A percentile compares a stretch with the other conserved stretches of the same genome.
Conservation (phyloP, 2,797 vertebrate genomes). For the Sphaeramia orbicularis region DNA sequence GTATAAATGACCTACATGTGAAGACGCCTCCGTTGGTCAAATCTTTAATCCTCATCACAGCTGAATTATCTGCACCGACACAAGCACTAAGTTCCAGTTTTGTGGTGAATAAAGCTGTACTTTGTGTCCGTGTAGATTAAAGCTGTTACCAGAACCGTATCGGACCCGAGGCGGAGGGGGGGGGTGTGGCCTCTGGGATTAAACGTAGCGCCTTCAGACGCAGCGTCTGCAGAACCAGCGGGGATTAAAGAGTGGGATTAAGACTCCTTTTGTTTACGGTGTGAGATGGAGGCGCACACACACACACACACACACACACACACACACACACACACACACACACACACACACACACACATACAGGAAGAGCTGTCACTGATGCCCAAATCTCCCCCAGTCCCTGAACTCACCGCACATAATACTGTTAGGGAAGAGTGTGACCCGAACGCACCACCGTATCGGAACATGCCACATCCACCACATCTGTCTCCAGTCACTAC, state of each 20-base stretch:
- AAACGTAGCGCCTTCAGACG: slow-evolving; percentile 53
- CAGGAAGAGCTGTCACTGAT: slow-evolving; percentile 23
- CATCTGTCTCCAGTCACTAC: no score
- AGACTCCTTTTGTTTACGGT: slow-evolving; percentile 71
- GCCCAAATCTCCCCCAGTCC: slow-evolving; percentile 44
- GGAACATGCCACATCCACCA: no score
- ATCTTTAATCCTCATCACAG: no score
- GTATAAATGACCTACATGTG: no score
- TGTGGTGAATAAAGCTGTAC: no score
- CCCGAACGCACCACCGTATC: background rate
- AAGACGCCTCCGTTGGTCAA: no score
- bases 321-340: no score
- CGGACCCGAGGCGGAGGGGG: slow-evolving; percentile 15
- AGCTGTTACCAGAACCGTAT: background rate
- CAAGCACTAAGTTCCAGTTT: no score
- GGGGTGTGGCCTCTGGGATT: slow-evolving; percentile 61
- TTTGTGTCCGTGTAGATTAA: no score
- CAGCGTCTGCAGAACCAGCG: slow-evolving; percentile 49
- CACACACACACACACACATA: no score
- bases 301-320: no score
- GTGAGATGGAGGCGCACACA: slow-evolving; percentile 40
- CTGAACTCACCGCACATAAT: slow-evolving; percentile 41
- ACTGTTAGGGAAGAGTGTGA: background rate
- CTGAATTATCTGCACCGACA: no score
- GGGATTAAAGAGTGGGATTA: slow-evolving; percentile 69